These are phyloP conservation scores for Lampris incognitus DNA, from an alignment of 2,113 vertebrate species.

Conservation along the genomic window DNA sequence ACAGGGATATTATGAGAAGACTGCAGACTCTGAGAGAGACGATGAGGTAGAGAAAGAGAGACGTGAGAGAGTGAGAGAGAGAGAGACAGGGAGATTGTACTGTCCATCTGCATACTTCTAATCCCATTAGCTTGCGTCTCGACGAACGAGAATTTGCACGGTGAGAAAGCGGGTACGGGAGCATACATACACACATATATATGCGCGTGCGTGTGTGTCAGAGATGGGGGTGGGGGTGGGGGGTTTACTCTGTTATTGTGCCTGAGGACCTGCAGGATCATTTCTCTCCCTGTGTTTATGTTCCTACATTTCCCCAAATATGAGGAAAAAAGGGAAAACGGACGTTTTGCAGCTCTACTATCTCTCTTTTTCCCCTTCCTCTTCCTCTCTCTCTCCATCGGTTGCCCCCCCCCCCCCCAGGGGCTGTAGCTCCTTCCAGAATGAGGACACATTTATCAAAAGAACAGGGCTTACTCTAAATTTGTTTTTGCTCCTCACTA, in stretches of 20 bases:
- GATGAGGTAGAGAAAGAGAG: neutral
- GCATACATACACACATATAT: neutral
- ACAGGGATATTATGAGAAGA: neutral
- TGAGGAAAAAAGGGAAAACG: neutral
- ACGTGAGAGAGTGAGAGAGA: neutral
- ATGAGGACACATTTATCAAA: neutral
- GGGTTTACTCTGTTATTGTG: neutral
- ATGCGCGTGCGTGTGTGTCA: neutral
- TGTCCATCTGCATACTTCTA: slow-evolving; percentile 44
- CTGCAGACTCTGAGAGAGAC: neutral
- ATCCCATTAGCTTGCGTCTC: slow-evolving; percentile 54
- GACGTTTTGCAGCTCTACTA: neutral
- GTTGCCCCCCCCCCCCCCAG: neutral
- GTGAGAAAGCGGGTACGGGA: neutral
- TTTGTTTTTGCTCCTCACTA: too few relatives aligned
- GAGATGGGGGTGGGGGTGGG: neutral
- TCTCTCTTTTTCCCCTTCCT: neutral
- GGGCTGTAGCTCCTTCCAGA: neutral
- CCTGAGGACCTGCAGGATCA: neutral
- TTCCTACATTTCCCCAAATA: neutral
- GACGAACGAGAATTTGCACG: slow-evolving; percentile 19
- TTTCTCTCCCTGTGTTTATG: slow-evolving; percentile 10
- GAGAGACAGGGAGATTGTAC: neutral
- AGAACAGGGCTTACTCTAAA: too few relatives aligned
- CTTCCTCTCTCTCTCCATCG: neutral